phyloP scores from a whole-genome alignment of 2,113 vertebrate genomes.

The Microcebus griseorufus region DNA sequence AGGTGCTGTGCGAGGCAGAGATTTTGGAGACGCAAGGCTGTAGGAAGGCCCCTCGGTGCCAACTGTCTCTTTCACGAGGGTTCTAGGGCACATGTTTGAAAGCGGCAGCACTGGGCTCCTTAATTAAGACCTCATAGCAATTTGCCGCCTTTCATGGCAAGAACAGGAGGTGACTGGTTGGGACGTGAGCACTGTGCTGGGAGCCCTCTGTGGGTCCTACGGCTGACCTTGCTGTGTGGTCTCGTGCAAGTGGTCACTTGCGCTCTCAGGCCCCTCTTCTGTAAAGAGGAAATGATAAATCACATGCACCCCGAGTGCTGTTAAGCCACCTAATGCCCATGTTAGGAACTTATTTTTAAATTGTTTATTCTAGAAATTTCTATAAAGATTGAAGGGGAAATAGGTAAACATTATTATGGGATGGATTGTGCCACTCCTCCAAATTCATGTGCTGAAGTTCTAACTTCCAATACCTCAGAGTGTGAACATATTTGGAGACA shows the following conservation, averaged over 20 bases:
- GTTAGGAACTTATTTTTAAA: not conserved
- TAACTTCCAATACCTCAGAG: not conserved
- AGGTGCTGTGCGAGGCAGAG: not conserved
- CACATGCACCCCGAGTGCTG: not conserved
- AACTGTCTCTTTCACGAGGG: not conserved
- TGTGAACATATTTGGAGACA: not conserved
- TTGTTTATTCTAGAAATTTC: not conserved
- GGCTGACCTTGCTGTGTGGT: not conserved
- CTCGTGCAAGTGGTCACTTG: not conserved
- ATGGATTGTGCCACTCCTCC: not conserved
- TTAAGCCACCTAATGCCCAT: not conserved
- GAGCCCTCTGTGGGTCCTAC: rapidly evolving
- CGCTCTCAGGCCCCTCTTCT: not conserved
- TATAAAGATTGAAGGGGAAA: not conserved
- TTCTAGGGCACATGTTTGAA: not conserved
- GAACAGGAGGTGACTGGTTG: not conserved
- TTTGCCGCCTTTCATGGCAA: not conserved
- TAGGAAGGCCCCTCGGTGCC: not conserved
- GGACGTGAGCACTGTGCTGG: not conserved
- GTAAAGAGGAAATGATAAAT: not conserved
- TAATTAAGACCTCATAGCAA: not conserved
- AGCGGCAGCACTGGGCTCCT: not conserved
- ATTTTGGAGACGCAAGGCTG: not conserved
- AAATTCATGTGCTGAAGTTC: not conserved
- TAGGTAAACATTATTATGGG: not conserved